A percentile compares a stretch with the other conserved stretches of the same genome.
Evolutionary conservation across 2,113 vertebrate genomes (phyloP).

Genomic region (Tetrax tetrax): DNA sequence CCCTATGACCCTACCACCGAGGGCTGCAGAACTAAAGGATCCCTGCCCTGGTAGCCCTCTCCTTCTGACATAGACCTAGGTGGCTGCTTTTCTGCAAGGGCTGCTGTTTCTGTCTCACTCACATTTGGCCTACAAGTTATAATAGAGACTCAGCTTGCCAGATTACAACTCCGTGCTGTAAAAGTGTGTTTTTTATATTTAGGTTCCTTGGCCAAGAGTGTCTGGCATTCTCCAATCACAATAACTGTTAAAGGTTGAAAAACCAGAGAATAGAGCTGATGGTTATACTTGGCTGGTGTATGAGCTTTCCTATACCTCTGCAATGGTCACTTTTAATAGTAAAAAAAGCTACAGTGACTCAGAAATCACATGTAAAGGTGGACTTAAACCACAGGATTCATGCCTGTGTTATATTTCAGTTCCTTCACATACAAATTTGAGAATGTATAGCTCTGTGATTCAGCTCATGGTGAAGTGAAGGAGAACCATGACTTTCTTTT

Average conservation of each 20-base stretch:
- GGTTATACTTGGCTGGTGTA: neutral
- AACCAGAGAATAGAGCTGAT: neutral
- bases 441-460: neutral
- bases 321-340: neutral
- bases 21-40: neutral
- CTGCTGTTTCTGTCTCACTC: neutral
- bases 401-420: neutral
- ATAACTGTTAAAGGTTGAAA: neutral
- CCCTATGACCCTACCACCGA: neutral
- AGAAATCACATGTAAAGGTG: neutral
- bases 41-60: neutral
- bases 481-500: neutral
- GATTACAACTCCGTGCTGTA: neutral
- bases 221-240: neutral
- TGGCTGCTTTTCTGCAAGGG: neutral
- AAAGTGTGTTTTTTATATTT: slow-evolving; percentile 7
- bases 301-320: neutral
- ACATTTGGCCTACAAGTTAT: neutral
- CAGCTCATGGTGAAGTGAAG: neutral
- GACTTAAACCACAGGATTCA: neutral
- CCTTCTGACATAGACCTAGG: neutral
- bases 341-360: neutral
- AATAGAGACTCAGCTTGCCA: neutral
- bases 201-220: neutral
- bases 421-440: neutral